Percentiles rank a stretch among this genome's conserved stretches.
phyloP scores from a whole-genome alignment of 2,888 invertebrate species.

The Tenthredo mesomela region DNA sequence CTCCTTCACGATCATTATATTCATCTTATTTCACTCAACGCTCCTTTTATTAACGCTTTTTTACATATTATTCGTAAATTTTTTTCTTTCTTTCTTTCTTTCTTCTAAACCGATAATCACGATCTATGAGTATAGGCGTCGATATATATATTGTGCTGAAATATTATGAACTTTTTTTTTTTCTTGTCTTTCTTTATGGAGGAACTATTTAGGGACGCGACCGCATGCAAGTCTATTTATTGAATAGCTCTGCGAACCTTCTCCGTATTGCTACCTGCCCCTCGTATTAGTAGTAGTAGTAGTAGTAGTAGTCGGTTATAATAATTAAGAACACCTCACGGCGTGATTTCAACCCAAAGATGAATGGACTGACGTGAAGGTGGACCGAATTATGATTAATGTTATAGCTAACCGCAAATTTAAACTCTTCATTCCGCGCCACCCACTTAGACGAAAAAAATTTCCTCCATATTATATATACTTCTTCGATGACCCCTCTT shows the following conservation, averaged over 20 bases:
- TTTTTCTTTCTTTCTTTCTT: neutral
- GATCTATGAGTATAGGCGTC: neutral
- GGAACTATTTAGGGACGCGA: neutral
- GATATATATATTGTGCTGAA: neutral
- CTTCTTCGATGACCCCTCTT: neutral
- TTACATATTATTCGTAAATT: neutral
- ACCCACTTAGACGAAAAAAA: conserved; percentile 27
- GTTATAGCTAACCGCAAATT: conserved; percentile 46
- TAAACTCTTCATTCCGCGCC: conserved; percentile 31
- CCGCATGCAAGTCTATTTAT: neutral
- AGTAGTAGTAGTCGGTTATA: conserved; percentile 29
- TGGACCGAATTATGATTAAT: conserved; percentile 48
- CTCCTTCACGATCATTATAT: conserved; percentile 4
- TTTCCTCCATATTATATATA: neutral
- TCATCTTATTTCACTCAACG: conserved; percentile 41
- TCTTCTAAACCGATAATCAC: neutral
- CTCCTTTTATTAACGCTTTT: neutral
- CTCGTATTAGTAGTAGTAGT: too few species aligned
- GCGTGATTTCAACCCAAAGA: conserved; percentile 33
- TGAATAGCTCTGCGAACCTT: conserved; percentile 28
- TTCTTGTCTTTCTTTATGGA: neutral
- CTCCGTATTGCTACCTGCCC: conserved; percentile 22
- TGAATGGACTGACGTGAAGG: conserved; percentile 45
- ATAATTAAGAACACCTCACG: conserved; percentile 44
- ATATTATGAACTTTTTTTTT: neutral